Percentiles rank a stretch among this genome's conserved stretches.
phyloP scores from a whole-genome alignment of 2,888 invertebrate genomes.

The Norana najaformis region DNA sequence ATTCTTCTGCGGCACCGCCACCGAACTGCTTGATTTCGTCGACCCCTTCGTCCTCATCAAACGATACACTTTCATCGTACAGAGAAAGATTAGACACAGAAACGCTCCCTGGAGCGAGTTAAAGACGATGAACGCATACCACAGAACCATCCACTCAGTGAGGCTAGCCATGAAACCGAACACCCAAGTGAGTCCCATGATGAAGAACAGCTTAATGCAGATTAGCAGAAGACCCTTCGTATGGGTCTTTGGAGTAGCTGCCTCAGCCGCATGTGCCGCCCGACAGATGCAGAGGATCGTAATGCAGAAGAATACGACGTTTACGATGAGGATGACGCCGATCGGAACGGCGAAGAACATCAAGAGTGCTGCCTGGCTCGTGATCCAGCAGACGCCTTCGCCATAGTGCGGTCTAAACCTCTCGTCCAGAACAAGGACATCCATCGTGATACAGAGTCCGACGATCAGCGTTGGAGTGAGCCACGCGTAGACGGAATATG shows the following conservation, averaged over 20 bases:
- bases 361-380: constrained; percentile 66
- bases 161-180: constrained; percentile 62
- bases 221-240: constrained; percentile 36
- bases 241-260: constrained; percentile 22
- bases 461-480: constrained; percentile 57
- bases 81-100: constrained; percentile 61
- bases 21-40: not conserved
- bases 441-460: constrained; percentile 57
- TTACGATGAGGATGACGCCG: constrained; percentile 63
- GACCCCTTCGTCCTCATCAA: constrained; percentile 31
- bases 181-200: constrained; percentile 65
- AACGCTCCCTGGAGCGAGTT: constrained; percentile 69
- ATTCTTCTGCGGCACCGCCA: not conserved
- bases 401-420: constrained; percentile 63
- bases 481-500: constrained; percentile 62
- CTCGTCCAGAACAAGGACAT: constrained; percentile 57
- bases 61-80: constrained; percentile 50
- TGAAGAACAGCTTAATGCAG: constrained; percentile 48
- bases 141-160: constrained; percentile 53
- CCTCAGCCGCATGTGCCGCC: not conserved
- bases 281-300: not conserved
- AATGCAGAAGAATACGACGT: constrained; percentile 64
- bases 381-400: constrained; percentile 66
- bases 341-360: constrained; percentile 68
- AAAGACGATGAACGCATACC: constrained; percentile 64